Percentiles rank a stretch among this genome's conserved stretches.
Conservation (phyloP, 2,113 vertebrate genomes). For the Lophochroa leadbeateri region DNA sequence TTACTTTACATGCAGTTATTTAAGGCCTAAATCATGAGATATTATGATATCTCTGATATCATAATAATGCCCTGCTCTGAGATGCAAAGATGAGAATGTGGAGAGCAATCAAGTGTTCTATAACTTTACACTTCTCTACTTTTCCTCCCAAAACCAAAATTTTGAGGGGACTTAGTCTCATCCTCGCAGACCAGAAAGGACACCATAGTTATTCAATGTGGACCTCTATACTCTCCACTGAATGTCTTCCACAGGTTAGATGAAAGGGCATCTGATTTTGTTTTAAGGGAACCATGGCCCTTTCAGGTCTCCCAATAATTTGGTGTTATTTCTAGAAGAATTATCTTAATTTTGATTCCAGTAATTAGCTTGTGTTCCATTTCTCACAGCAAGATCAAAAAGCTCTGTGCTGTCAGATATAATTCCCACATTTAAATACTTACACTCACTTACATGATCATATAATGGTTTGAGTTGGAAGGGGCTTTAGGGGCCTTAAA, state of each 20-base stretch:
- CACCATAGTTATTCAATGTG: not conserved
- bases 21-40: not conserved
- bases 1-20: not conserved
- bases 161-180: not conserved
- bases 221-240: not conserved
- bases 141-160: not conserved
- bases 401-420: not conserved
- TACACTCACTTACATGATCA: not conserved
- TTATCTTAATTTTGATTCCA: not conserved
- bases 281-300: not conserved
- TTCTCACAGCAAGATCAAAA: not conserved
- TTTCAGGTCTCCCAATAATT: not conserved
- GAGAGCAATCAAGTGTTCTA: not conserved
- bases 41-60: not conserved
- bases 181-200: not conserved
- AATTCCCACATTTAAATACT: not conserved
- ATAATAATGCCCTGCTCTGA: too few relatives aligned
- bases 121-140: not conserved
- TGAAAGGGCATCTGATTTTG: not conserved
- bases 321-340: not conserved
- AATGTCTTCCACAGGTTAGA: not conserved
- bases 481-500: not conserved
- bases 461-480: not conserved
- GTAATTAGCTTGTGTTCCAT: not conserved
- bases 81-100: not conserved